Percentiles rank a stretch among this genome's conserved stretches.
phyloP scores from a whole-genome alignment of 2,797 vertebrate genomes.

The Allobates femoralis region DNA sequence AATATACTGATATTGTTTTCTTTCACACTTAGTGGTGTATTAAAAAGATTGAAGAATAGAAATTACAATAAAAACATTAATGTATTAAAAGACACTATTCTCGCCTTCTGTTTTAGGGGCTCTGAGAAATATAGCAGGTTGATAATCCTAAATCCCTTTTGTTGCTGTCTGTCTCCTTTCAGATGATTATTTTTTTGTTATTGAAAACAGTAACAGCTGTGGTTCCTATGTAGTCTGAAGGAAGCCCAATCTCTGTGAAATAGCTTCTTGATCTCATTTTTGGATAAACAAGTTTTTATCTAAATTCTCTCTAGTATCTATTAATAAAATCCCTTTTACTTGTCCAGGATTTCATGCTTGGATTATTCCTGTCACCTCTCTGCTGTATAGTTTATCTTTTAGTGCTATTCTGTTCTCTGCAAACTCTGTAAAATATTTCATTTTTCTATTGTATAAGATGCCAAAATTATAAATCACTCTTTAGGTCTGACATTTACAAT shows the following conservation, averaged over 20 bases:
- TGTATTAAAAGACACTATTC: not conserved
- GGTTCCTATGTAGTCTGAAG: not conserved
- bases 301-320: conserved; percentile 36
- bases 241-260: conserved; percentile 7
- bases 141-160: not conserved
- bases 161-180: not conserved
- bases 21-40: too few relatives aligned
- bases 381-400: conserved; percentile 20
- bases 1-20: not conserved
- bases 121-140: not conserved
- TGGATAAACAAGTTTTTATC: conserved; percentile 23
- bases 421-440: not conserved
- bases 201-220: not conserved
- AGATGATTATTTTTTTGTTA: not conserved
- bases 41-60: not conserved
- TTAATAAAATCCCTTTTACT: conserved; percentile 47
- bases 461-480: not conserved
- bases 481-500: not conserved
- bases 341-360: conserved; percentile 45
- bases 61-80: conserved; percentile 3
- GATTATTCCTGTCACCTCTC: conserved; percentile 43
- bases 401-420: not conserved
- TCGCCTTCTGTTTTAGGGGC: not conserved
- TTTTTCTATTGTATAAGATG: not conserved
- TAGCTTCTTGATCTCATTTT: conserved; percentile 37